Conservation (phyloP, 1,140 invertebrate species). For the Atopsyche davidsoni region DNA sequence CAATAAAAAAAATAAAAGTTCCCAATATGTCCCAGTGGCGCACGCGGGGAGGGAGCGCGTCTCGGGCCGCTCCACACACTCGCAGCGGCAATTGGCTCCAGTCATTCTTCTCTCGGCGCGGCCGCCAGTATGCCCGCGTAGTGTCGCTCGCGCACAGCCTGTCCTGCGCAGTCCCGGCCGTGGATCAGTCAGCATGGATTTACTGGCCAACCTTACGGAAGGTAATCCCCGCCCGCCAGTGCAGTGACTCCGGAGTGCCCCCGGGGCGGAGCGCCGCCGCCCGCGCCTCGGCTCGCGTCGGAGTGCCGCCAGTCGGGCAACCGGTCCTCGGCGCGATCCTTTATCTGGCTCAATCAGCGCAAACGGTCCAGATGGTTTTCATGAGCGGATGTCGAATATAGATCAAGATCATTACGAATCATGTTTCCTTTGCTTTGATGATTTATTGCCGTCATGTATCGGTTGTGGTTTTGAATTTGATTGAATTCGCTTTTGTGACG, state of each 20-base stretch:
- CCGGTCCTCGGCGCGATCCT: constrained; percentile 27
- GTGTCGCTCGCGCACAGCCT: constrained; percentile 9
- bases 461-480: too few relatives aligned
- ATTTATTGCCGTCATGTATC: constrained; percentile 21
- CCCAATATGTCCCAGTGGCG: too few relatives aligned
- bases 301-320: constrained; percentile 19
- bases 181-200: constrained; percentile 9
- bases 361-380: constrained; percentile 25
- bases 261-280: constrained; percentile 8
- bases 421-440: constrained; percentile 24
- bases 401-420: constrained; percentile 27
- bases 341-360: constrained; percentile 27
- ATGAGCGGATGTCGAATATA: constrained; percentile 26
- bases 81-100: constrained; percentile 14
- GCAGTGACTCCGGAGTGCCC: neutral
- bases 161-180: constrained; percentile 8
- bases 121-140: constrained; percentile 17
- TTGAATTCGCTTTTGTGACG: too few relatives aligned
- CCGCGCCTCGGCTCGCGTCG: constrained; percentile 7
- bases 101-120: constrained; percentile 17
- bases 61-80: constrained; percentile 14
- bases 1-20: too few relatives aligned
- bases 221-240: constrained; percentile 3
- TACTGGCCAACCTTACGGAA: constrained; percentile 12
- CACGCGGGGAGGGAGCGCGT: too few relatives aligned